A percentile compares a stretch with the other conserved stretches of the same genome.
These are phyloP conservation scores for Phasia obesa DNA, from an alignment of 2,888 invertebrate genomes.

Conservation along the genomic window DNA sequence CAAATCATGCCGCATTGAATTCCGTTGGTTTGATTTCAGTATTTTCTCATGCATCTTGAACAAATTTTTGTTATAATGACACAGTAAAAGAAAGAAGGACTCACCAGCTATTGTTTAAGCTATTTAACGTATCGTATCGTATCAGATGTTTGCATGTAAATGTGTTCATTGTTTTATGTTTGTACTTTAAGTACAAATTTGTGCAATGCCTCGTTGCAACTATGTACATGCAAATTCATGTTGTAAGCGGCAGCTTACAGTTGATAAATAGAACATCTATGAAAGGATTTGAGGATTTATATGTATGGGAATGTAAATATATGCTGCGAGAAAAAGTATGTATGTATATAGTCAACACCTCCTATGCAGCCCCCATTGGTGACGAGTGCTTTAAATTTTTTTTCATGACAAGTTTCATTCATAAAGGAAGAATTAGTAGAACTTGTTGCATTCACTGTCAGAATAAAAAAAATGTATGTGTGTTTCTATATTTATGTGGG, in stretches of 20 bases:
- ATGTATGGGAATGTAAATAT: no score
- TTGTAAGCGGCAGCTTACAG: constrained; percentile 18
- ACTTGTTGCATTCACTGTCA: constrained; percentile 64
- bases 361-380: constrained; percentile 43
- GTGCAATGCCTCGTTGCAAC: constrained; percentile 23
- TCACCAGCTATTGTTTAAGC: constrained; percentile 26
- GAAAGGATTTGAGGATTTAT: not conserved
- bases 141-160: constrained; percentile 7
- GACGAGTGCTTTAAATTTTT: constrained; percentile 61
- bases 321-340: not conserved
- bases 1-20: constrained; percentile 51
- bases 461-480: not conserved
- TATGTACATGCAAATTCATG: not conserved
- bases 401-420: constrained; percentile 32
- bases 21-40: constrained; percentile 11
- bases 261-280: constrained; percentile 26
- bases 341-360: constrained; percentile 17
- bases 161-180: constrained; percentile 7
- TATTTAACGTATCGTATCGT: constrained; percentile 24
- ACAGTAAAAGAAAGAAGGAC: not conserved
- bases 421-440: constrained; percentile 52
- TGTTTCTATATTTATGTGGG: constrained; percentile 2
- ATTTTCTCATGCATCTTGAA: not conserved
- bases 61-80: not conserved
- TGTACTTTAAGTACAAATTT: not conserved